phyloP scores from a whole-genome alignment of 1,140 invertebrate genomes.

The Maconellicoccus hirsutus region DNA sequence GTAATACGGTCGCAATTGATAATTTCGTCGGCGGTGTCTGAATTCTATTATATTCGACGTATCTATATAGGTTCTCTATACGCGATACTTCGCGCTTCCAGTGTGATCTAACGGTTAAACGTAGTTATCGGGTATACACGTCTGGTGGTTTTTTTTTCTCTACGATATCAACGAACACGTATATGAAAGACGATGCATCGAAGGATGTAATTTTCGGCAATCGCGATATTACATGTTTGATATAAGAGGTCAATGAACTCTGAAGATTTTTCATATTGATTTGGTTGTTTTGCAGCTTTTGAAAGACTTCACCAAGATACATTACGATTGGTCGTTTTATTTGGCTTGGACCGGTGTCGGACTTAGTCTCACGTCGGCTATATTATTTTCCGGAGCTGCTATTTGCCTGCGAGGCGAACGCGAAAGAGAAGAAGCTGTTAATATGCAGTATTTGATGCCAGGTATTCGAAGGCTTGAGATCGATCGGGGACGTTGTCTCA shows the following conservation, averaged over 20 bases:
- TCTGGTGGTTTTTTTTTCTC: too few species aligned
- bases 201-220: too few species aligned
- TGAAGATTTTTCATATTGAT: too few species aligned
- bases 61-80: too few species aligned
- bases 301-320: conserved; percentile 68
- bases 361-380: conserved; percentile 72
- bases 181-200: too few species aligned
- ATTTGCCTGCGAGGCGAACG: conserved; percentile 83
- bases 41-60: background rate
- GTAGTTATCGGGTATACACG: too few species aligned
- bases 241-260: too few species aligned
- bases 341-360: conserved; percentile 88
- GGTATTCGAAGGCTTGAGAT: conserved; percentile 57
- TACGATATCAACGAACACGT: too few species aligned
- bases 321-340: conserved; percentile 92
- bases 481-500: too few species aligned
- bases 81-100: too few species aligned
- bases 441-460: conserved; percentile 96
- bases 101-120: too few species aligned
- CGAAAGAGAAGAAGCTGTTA: conserved; percentile 84
- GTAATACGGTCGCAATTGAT: background rate
- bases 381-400: conserved; percentile 81
- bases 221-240: too few species aligned
- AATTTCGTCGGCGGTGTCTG: background rate
- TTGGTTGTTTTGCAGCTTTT: conserved; percentile 50